Base-by-base conservation (phyloP, 2,113 vertebrate species). In the Amblyornis subalaris region DNA sequence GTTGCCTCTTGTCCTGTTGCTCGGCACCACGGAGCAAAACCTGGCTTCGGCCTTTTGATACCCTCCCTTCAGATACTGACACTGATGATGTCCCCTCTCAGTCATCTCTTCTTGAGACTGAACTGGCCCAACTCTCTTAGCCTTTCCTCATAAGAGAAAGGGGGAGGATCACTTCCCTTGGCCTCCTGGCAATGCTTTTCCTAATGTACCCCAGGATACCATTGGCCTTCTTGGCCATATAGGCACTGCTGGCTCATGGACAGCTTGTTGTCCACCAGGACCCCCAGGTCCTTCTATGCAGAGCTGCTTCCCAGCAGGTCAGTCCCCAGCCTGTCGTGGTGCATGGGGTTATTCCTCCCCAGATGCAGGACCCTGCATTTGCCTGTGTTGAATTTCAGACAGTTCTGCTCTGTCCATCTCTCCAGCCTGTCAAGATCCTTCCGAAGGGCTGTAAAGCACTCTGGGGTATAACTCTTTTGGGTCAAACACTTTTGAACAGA, bases 281-380 rank as follows among this genome's bases (percentile, higher is more conserved):
- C 7, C 1, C 33, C 19, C 12, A 25, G 19, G 2, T 45, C 4
- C 15, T 45, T 29, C 15, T 23, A 8, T 2, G 1, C 15, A 45
- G 33, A 45, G 53, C 19, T 60, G 24, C 60, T 74, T 60, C 11
- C 53, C 53, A 45, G 38, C 45, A 9, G 45, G 4, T 53, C 24
- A 28, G 28, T 4, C 13, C 19, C 11, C 38, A 74, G n/a, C n/a
- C 53, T 74, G 20, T 12, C 1, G 24, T 60, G 29, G 24, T 40
- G 13, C 53, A 2, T 5, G 24, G 53, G 12, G 28, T 29, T 58
- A 5, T 40, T 74, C 28, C 29, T 53, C 23, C 44, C 26, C 24
- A 45, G 24, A 7, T 74, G 53, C 11, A 35, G 77, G 20, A 24
- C 33, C 12, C 8, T 81, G 54, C 14, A 53, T 6, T 58, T 67